Evolutionary conservation across 2,797 vertebrate genomes (phyloP), one percentile per base, ranked within the genome.

Genomic region (Simalia tracyae): DNA sequence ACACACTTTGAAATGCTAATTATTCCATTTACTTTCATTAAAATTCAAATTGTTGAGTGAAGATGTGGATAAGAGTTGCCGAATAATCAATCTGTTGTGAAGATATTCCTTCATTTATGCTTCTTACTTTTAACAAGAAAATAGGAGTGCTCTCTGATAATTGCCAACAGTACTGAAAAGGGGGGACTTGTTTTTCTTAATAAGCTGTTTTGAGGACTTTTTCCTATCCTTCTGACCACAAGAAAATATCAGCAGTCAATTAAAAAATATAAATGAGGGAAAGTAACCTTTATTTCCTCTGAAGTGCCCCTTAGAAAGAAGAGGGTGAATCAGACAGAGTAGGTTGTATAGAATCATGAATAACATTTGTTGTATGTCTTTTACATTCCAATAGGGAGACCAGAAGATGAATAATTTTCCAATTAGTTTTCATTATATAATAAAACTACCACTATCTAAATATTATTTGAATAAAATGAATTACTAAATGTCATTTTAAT

Each of bases 21-120:
- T 98, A 98, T 98, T 98, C 96, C 97, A 98, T 98, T 98, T 98
- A 95, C 97, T 98, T 98, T 97, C 97, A 98, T 98, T 98, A 98
- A 98, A 98, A 98, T 98, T 98, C 97, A 98, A 97, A 98, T 98
- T 98, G 96, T 96, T 96, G 95, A 97, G 97, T 98, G 98, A 98
- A 98, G 98, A 98, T 98, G 97, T 90, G 93, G 96, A 96, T 97
- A 97, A 98, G 98, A 97, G 97, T 98, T 93, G 90, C 94, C 1
- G 76, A 97, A 98, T 98, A 98, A 98, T 98, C 98, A 98, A 97
- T 98, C 97, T 97, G 97, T 97, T 98, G 96, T 97, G 97, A 98
- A 97, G 97, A 97, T 97, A 97, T 87, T 97, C 96, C 97, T 97
- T 97, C 97, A 98, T 92, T 98, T 97, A 97, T 96, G 95, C 93